Evolutionary conservation across 2,797 vertebrate genomes (phyloP).

Genomic region (Brachyalestes nurse): DNA sequence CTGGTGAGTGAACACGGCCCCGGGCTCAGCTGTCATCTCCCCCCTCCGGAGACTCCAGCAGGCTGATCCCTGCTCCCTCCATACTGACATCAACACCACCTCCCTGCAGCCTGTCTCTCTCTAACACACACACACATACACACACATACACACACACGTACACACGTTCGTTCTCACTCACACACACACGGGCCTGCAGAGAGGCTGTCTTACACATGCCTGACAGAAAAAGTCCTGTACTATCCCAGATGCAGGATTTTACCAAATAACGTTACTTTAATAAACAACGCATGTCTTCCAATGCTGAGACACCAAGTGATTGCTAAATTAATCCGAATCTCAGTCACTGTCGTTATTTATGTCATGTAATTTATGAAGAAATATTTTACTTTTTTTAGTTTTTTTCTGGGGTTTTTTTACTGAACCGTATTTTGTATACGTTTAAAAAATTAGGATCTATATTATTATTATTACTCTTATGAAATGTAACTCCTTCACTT

Average conservation of each 20-base stretch:
- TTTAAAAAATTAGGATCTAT: too few relatives aligned
- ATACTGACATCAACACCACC: slow-evolving; percentile 76
- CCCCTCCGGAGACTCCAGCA: slow-evolving; percentile 52
- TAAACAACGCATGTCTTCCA: too few relatives aligned
- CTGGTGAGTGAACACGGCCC: slow-evolving; percentile 23
- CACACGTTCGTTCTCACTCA: neutral
- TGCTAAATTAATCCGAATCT: too few relatives aligned
- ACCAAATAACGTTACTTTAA: too few relatives aligned
- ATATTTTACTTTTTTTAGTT: too few relatives aligned
- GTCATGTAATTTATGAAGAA: too few relatives aligned
- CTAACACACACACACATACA: neutral
- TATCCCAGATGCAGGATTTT: neutral
- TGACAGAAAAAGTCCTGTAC: slow-evolving; percentile 64
- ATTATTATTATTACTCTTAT: too few relatives aligned
- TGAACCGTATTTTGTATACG: too few relatives aligned
- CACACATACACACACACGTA: neutral
- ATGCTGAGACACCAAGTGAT: too few relatives aligned
- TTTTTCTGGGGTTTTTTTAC: too few relatives aligned
- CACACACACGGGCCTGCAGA: neutral
- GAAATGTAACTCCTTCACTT: too few relatives aligned
- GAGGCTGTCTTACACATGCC: slow-evolving; percentile 68
- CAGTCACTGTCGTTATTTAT: too few relatives aligned
- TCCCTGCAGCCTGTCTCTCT: slow-evolving; percentile 53
- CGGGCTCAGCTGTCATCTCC: slow-evolving; percentile 75
- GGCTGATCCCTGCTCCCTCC: slow-evolving; percentile 58